Evolutionary conservation across 2,797 vertebrate genomes (phyloP).

Genomic region (Gambelia wislizenii): DNA sequence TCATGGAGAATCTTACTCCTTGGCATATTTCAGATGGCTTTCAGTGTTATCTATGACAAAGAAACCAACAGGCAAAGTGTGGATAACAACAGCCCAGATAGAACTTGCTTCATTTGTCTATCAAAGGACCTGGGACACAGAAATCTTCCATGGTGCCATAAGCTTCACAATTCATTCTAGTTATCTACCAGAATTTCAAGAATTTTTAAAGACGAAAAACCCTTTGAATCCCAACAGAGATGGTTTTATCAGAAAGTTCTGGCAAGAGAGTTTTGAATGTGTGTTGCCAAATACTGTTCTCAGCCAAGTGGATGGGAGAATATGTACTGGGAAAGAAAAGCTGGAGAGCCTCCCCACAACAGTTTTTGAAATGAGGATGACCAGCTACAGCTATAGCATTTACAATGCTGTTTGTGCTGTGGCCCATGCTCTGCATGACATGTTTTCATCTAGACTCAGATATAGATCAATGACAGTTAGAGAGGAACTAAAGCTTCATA

Average conservation of each 20-base stretch:
- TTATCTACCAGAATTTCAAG: background rate
- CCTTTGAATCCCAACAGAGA: background rate
- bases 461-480: too few relatives aligned
- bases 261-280: constrained; percentile 1
- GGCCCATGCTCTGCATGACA: background rate
- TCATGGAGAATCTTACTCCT: background rate
- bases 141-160: background rate
- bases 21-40: background rate
- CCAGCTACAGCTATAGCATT: constrained; percentile 8
- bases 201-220: background rate
- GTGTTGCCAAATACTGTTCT: background rate
- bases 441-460: background rate
- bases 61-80: background rate
- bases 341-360: background rate
- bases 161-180: background rate
- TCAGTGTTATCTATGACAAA: background rate
- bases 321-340: background rate
- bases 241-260: constrained; percentile 1
- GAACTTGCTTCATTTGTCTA: background rate
- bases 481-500: background rate
- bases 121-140: background rate
- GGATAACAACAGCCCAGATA: constrained; percentile 6
- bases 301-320: background rate
- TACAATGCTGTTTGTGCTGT: constrained; percentile 12
- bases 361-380: background rate